phyloP scores from a whole-genome alignment of 2,797 vertebrate species.

The Sebastiscus tertius region DNA sequence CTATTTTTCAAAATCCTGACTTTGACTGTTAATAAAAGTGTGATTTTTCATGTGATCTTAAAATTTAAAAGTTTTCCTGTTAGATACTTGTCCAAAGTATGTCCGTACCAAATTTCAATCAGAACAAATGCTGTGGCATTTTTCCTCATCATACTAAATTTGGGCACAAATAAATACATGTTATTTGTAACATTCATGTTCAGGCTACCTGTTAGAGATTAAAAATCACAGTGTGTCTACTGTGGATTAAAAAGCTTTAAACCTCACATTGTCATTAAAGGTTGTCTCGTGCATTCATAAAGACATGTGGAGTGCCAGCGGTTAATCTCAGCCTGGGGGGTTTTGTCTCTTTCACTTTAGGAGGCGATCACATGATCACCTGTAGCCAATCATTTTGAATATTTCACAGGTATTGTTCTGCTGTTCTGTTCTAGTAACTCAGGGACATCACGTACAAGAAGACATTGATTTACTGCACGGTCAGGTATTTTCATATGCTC shows the following conservation, averaged over 20 bases:
- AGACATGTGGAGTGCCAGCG: background rate
- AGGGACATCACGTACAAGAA: background rate
- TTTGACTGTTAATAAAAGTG: too few species aligned
- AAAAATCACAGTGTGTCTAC: background rate
- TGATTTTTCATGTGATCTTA: too few species aligned
- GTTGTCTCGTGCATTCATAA: background rate
- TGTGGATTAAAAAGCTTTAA: background rate
- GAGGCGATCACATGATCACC: constrained; percentile 19
- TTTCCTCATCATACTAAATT: too few species aligned
- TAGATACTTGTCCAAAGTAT: too few species aligned
- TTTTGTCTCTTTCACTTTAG: background rate
- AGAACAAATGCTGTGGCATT: too few species aligned
- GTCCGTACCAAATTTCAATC: too few species aligned
- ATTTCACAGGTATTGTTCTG: background rate
- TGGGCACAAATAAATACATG: too few species aligned
- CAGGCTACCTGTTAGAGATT: background rate
- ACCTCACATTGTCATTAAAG: background rate
- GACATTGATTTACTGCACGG: background rate
- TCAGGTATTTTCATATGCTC: background rate
- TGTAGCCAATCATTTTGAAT: constrained; percentile 8
- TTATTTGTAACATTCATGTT: background rate
- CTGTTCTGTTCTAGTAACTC: background rate
- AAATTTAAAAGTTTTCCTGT: too few species aligned
- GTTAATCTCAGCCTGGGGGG: background rate
- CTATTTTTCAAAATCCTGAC: too few species aligned